Conservation (phyloP, 2,888 invertebrate species). For the Sinopyrophorus schimmeli region DNA sequence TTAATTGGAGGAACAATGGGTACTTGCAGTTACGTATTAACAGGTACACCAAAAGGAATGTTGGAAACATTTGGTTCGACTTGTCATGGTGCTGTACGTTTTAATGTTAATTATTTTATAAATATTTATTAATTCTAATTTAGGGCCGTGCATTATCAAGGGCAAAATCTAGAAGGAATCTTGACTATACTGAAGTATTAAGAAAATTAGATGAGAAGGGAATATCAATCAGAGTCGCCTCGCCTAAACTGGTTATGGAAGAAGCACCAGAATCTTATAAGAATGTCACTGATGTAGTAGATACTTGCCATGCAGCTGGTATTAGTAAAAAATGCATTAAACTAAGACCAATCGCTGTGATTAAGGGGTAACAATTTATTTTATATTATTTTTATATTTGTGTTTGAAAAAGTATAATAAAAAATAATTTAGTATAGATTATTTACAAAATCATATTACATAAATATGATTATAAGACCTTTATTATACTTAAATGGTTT, state of each 20-base stretch:
- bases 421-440: too few species aligned
- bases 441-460: too few species aligned
- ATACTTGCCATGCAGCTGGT: slow-evolving; percentile 97
- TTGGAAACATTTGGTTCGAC: slow-evolving; percentile 99
- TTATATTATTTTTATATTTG: slow-evolving; percentile 1
- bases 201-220: slow-evolving; percentile 80
- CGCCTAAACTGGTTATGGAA: slow-evolving; percentile 99
- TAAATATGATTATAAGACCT: too few species aligned
- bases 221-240: slow-evolving; percentile 95
- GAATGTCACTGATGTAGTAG: slow-evolving; percentile 98
- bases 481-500: too few species aligned
- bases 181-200: slow-evolving; percentile 92
- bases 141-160: slow-evolving; percentile 95
- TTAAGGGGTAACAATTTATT: slow-evolving; percentile 77
- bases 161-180: slow-evolving; percentile 93
- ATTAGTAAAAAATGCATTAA: slow-evolving; percentile 97
- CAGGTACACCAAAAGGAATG: slow-evolving; percentile 98
- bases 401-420: too few species aligned
- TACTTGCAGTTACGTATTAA: slow-evolving; percentile 98
- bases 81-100: slow-evolving; percentile 96
- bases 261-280: slow-evolving; percentile 99
- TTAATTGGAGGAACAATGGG: slow-evolving; percentile 99
- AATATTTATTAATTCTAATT: slow-evolving; percentile 3
- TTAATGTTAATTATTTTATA: background rate
- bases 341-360: slow-evolving; percentile 96